Evolutionary conservation across 30 jellyfish, hydroid and myxozoan species (phyloP), one percentile per base, ranked within the genome.

Genomic region (Haliclystus octoradiatus): DNA sequence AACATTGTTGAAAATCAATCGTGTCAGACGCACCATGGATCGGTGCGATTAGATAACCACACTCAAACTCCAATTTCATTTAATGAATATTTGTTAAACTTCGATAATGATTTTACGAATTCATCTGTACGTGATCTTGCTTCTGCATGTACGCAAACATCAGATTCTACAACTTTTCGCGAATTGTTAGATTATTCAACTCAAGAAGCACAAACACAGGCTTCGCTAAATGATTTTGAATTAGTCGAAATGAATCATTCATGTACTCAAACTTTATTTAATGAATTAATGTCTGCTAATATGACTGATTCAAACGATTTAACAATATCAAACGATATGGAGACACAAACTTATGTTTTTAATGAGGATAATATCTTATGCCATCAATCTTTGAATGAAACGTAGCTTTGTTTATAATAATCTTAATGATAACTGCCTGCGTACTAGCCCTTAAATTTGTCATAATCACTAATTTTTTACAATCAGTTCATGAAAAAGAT

Each of bases 1-100:
- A 9, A 40, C 9, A 9, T 19, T 5, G 57, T 40, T 9, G 57
- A 40, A 19, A 40, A 40, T 40, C 57, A 40, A 40, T 40, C 57
- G 57, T 40, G 57, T 40, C 57, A 40, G 57, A 40, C 57, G 19
- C 19, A 40, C 57, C 57, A 40, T 25, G 74, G 26, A 12, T 26
- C 74, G 23, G 33, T 51, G 0, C 63, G 50, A 50, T 53, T 25
- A 40, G 35, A 29, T 4, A 35, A 28, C 30, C 81, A 75, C 49
- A 75, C 86, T 27, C 86, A 75, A 65, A 75, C 86, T 25, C 51
- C 82, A 9, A 31, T 75, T 22, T 75, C 86, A 0, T 75, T 75
- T 46, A 30, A 28, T 40, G 86, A 75, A 26, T 77, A 63, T 63
- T 33, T 75, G 14, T 19, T 40, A 5, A 9, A 40, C 14, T 40